Percentiles rank a stretch among this genome's conserved stretches.
Evolutionary conservation across 2,888 invertebrate genomes (phyloP).

Genomic region (Hermaeophaga mercurialis): DNA sequence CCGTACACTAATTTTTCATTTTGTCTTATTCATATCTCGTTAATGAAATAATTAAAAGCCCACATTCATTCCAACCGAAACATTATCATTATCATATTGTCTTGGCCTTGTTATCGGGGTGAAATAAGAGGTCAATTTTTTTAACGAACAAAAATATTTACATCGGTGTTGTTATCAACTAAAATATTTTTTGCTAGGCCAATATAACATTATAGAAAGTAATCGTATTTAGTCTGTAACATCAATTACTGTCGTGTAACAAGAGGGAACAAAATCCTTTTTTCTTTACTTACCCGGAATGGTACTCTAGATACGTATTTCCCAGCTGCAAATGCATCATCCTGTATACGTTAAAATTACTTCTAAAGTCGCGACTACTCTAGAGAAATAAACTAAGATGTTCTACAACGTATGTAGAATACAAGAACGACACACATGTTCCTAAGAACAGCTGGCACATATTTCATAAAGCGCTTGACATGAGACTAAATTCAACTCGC

Average conservation of each 20-base stretch:
- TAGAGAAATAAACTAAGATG: conserved; percentile 41
- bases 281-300: no score
- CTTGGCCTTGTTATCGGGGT: conserved; percentile 22
- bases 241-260: no score
- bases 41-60: conserved; percentile 25
- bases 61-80: background rate
- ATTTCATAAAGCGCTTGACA: conserved; percentile 38
- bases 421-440: conserved; percentile 33
- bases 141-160: no score
- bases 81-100: conserved; percentile 9
- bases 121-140: no score
- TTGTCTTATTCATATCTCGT: conserved; percentile 5
- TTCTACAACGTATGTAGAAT: conserved; percentile 37
- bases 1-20: conserved; percentile 3
- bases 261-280: no score
- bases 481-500: conserved; percentile 36
- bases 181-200: no score
- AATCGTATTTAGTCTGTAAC: no score
- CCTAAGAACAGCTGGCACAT: conserved; percentile 38
- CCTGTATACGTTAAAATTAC: conserved; percentile 25
- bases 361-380: conserved; percentile 24
- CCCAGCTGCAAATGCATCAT: no score
- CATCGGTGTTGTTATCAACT: no score
- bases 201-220: no score
- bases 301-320: no score